Percentiles rank a stretch among this genome's conserved stretches.
Conservation (phyloP, 1,140 invertebrate genomes). For the Diuraphis noxia region DNA sequence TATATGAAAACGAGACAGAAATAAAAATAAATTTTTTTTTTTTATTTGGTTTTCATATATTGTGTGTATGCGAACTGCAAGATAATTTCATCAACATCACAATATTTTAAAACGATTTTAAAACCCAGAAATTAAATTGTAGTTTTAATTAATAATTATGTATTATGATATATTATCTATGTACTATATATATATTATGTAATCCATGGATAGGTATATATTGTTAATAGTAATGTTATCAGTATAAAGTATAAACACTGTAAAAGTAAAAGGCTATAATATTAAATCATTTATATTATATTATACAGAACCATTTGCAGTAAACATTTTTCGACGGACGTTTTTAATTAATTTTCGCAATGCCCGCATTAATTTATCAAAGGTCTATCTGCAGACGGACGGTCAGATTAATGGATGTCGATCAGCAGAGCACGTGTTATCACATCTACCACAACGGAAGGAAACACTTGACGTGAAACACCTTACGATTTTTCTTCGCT, state of each 20-base stretch:
- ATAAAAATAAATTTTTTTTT: background rate
- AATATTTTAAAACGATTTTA: background rate
- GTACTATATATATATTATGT: too few species aligned
- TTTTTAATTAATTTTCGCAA: conserved; percentile 7
- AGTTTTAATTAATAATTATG: background rate
- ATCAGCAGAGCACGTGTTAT: conserved; percentile 35
- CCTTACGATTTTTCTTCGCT: conserved; percentile 34
- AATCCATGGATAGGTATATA: too few species aligned
- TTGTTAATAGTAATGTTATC: too few species aligned
- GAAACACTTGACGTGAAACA: conserved; percentile 26
- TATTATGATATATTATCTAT: background rate
- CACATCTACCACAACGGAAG: background rate
- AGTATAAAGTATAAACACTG: too few species aligned
- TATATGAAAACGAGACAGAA: background rate
- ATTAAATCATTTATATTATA: background rate
- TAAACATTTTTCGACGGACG: background rate
- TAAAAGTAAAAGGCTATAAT: background rate
- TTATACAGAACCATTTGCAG: background rate
- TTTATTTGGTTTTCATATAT: too few species aligned
- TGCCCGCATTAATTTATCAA: conserved; percentile 21
- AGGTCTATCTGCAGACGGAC: background rate
- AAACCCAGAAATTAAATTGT: too few species aligned
- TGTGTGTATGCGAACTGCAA: too few species aligned
- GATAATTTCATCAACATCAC: too few species aligned
- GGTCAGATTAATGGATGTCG: conserved; percentile 40